phyloP scores from a whole-genome alignment of 2,113 vertebrate genomes.

The Typhlomys cinereus region DNA sequence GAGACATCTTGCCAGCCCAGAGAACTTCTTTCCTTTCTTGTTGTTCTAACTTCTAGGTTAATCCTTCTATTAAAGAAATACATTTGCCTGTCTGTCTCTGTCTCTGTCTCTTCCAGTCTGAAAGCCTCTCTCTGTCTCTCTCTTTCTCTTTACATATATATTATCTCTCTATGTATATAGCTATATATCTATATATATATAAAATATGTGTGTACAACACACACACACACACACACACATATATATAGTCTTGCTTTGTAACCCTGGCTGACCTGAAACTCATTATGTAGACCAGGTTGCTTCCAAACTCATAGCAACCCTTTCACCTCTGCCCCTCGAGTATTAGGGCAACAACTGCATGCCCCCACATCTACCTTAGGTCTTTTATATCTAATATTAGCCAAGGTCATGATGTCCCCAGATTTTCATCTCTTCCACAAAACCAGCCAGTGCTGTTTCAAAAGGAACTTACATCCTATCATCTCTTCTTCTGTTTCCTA shows the following conservation, averaged over 20 bases:
- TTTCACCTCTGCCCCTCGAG: background rate
- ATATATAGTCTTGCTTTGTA: background rate
- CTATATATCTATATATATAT: background rate
- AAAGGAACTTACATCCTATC: conserved; percentile 21
- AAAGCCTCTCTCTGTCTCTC: too few species aligned
- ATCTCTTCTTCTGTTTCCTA: background rate
- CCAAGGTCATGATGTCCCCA: background rate
- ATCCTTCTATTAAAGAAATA: background rate
- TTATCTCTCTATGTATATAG: too few species aligned
- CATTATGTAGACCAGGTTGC: background rate
- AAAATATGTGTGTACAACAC: too few species aligned
- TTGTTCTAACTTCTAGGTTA: background rate
- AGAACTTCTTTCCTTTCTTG: too few species aligned
- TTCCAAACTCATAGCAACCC: background rate
- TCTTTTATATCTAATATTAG: background rate
- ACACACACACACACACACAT: too few species aligned
- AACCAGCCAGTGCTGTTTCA: background rate
- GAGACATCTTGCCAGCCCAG: too few species aligned
- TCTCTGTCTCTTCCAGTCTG: background rate
- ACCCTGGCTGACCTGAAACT: background rate
- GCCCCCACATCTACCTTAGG: background rate
- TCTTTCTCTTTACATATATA: background rate
- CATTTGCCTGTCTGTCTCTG: background rate
- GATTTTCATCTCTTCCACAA: background rate
- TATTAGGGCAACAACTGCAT: background rate